Evolutionary conservation across 2,888 invertebrate species (phyloP).

Genomic region (Agrenia bidenticulata): DNA sequence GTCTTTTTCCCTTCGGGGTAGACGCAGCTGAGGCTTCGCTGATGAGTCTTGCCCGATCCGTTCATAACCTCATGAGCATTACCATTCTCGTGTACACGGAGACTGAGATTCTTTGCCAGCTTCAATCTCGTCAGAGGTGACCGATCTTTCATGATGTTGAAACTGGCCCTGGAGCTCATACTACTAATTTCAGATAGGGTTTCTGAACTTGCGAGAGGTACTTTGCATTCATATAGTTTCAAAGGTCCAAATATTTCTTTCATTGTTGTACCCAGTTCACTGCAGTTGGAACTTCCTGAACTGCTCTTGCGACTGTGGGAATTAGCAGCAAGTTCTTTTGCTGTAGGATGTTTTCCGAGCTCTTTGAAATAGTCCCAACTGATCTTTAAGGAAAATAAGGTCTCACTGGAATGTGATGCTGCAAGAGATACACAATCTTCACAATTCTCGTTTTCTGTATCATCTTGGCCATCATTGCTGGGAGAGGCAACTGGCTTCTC

Average conservation of each 20-base stretch:
- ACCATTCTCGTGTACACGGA: conserved; percentile 36
- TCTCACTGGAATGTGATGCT: conserved; percentile 28
- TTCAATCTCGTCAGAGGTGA: conserved; percentile 47
- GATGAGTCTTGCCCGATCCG: conserved; percentile 32
- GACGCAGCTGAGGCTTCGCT: conserved; percentile 50
- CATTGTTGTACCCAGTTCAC: conserved; percentile 50
- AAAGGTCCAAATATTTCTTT: conserved; percentile 54
- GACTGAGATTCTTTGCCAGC: conserved; percentile 35
- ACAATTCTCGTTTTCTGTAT: conserved; percentile 42
- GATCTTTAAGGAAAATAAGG: conserved; percentile 48
- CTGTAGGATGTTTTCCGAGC: conserved; percentile 44
- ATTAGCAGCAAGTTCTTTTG: conserved; percentile 39
- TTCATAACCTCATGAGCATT: conserved; percentile 23
- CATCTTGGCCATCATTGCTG: neutral
- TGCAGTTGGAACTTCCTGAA: conserved; percentile 55
- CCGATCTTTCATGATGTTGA: conserved; percentile 53
- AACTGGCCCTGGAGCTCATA: conserved; percentile 68
- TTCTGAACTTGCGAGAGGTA: conserved; percentile 79
- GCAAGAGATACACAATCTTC: conserved; percentile 11
- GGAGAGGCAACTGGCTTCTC: neutral
- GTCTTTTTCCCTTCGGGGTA: conserved; percentile 44
- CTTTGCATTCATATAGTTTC: conserved; percentile 68
- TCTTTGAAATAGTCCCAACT: conserved; percentile 52
- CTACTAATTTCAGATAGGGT: conserved; percentile 79
- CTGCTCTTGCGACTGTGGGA: conserved; percentile 54